Evolutionary conservation across 2,113 vertebrate species (phyloP).

Genomic region (Connochaetes taurinus): DNA sequence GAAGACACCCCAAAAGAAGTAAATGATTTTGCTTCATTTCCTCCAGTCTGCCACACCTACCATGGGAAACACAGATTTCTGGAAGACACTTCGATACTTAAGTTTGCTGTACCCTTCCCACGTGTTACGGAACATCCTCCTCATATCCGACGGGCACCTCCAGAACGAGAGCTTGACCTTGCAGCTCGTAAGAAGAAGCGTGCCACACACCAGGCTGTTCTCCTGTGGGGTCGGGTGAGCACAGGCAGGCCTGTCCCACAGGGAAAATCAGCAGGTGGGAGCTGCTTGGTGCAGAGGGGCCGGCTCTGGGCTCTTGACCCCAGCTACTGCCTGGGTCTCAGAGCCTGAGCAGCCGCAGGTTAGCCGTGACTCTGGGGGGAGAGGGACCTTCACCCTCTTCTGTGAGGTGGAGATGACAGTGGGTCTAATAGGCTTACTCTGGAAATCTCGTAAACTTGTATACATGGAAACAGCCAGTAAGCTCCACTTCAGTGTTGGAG

Average conservation of each 20-base stretch:
- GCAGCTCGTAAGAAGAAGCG: conserved; percentile 79
- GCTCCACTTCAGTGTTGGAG: background rate
- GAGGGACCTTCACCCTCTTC: background rate
- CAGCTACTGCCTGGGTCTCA: background rate
- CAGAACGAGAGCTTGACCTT: conserved; percentile 83
- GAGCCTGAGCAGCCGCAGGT: background rate
- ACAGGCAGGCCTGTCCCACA: background rate
- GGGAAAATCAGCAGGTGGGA: background rate
- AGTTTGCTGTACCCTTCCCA: conserved; percentile 83
- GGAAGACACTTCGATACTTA: conserved; percentile 84
- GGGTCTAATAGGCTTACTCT: background rate
- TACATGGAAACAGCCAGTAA: background rate
- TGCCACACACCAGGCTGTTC: conserved; percentile 86
- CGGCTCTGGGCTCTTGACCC: background rate
- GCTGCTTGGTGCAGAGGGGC: background rate
- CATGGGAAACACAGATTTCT: conserved; percentile 90
- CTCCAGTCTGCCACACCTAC: conserved; percentile 76
- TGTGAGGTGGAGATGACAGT: background rate
- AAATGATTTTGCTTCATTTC: background rate
- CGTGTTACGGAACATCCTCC: conserved; percentile 83
- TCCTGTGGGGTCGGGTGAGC: conserved; percentile 85
- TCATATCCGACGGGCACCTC: conserved; percentile 90
- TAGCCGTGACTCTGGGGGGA: background rate
- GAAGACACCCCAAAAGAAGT: background rate
- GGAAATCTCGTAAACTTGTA: background rate